Base-by-base conservation (phyloP, 2,888 invertebrate genomes). In the Lottia gigantea region DNA sequence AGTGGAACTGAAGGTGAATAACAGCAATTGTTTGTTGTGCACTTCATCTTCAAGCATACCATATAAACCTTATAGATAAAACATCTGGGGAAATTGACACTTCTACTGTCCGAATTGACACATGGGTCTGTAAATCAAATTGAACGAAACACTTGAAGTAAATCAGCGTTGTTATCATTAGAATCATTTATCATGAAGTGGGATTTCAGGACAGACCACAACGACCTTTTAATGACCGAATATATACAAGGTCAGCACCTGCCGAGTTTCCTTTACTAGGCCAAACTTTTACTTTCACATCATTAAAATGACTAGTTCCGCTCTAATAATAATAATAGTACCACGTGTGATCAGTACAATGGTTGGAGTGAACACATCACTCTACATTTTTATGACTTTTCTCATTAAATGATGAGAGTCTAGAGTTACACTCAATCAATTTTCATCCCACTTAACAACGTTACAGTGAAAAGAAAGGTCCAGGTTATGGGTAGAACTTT, bases 361-460 rank as follows among this genome's bases (percentile, higher is more conserved):
- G 23, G 19, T 23, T 14, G 12, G 19, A 23, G 55, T 23, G 19
- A 55, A 23, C 19, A 55, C 23, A 11, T 19, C 55, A 55, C 55
- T 55, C 55, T 23, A 55, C 55, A 55, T 55, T 55, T 55, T 55
- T 55, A 55, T 55, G 55, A 55, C 55, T 55, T 55, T 55, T 55
- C 55, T 55, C 55, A 55, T 55, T 55, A 55, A 55, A 55, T 55
- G 55, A 55, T 55, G 55, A 55, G 55, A 55, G 55, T 23, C 23
- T 55, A 55, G 55, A 55, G 23, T 55, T 55, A 55, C 55, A 55
- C 55, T 55, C 55, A 23, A 55, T 55, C 55, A 55, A 55, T 55
- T 55, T 14, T 55, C 19, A 55, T 55, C 55, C 55, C 55, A 55
- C 55, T 55, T 55, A 23, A 55, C 55, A 55, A 55, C 23, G 55